Percentiles rank a stretch among this genome's conserved stretches.
phyloP scores from a whole-genome alignment of 37 sponge, comb jelly and placozoan species.

The Geodia barretti region DNA sequence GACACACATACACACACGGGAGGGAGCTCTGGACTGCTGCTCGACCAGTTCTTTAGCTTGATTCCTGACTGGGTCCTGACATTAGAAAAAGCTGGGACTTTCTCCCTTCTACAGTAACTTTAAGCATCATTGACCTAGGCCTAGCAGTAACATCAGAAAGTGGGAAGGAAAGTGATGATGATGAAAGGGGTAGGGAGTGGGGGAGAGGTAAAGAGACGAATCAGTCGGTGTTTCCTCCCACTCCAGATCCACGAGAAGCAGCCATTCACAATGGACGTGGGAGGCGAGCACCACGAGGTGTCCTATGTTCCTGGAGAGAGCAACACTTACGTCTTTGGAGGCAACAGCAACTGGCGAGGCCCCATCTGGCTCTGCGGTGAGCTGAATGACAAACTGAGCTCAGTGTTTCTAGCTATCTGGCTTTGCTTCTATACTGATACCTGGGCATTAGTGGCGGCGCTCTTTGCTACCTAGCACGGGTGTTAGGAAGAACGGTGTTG shows the following conservation, averaged over 20 bases:
- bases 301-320: conserved; percentile 93
- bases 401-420: no score
- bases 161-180: not conserved
- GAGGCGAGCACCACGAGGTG: conserved; percentile 67
- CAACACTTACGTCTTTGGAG: conserved; percentile 95
- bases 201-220: no score
- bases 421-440: no score
- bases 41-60: not conserved
- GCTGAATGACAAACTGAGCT: no score
- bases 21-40: not conserved
- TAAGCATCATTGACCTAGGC: no score
- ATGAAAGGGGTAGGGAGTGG: no score
- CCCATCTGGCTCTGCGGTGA: conserved; percentile 94
- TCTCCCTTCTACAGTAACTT: no score
- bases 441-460: no score
- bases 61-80: no score
- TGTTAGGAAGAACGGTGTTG: not conserved
- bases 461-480: not conserved
- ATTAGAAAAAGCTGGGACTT: no score
- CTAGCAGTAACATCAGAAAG: not conserved
- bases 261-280: conserved; percentile 78
- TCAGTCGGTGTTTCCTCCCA: no score
- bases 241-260: conserved; percentile 63
- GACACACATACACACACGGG: not conserved
- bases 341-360: conserved; percentile 98